These are phyloP conservation scores for Trachelus iudaicus DNA, from an alignment of 2,888 invertebrate genomes.

Conservation along the genomic window DNA sequence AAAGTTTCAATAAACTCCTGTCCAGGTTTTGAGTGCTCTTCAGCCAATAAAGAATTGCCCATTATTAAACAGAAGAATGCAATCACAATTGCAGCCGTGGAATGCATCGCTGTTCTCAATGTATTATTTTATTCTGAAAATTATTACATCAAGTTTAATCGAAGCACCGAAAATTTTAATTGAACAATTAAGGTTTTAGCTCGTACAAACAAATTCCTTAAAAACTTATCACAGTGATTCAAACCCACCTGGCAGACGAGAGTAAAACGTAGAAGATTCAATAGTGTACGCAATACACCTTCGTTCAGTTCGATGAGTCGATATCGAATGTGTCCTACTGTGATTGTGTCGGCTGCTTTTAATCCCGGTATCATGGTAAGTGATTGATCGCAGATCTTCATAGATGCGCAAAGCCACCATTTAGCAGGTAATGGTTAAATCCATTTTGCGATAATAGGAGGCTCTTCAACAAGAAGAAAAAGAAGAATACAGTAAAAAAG, in stretches of 20 bases:
- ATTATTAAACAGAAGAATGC: background rate
- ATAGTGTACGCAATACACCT: background rate
- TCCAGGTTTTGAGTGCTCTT: constrained; percentile 22
- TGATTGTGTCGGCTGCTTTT: background rate
- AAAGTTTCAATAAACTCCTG: constrained; percentile 28
- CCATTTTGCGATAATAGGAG: background rate
- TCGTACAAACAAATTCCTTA: background rate
- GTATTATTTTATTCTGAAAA: background rate
- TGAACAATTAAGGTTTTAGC: background rate
- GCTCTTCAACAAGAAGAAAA: background rate
- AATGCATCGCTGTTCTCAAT: background rate
- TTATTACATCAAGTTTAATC: background rate
- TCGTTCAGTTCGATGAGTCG: background rate
- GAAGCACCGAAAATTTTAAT: background rate
- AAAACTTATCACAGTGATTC: background rate
- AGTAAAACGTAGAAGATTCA: background rate
- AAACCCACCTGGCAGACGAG: background rate
- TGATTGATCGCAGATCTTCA: background rate
- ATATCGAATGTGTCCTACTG: background rate
- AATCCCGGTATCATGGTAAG: background rate
- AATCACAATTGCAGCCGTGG: background rate
- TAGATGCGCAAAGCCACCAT: background rate
- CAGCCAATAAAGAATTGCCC: background rate
- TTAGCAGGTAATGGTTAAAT: background rate
- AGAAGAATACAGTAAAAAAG: background rate